phyloP scores from a whole-genome alignment of 2,113 vertebrate species.

The Megalops atlanticus region DNA sequence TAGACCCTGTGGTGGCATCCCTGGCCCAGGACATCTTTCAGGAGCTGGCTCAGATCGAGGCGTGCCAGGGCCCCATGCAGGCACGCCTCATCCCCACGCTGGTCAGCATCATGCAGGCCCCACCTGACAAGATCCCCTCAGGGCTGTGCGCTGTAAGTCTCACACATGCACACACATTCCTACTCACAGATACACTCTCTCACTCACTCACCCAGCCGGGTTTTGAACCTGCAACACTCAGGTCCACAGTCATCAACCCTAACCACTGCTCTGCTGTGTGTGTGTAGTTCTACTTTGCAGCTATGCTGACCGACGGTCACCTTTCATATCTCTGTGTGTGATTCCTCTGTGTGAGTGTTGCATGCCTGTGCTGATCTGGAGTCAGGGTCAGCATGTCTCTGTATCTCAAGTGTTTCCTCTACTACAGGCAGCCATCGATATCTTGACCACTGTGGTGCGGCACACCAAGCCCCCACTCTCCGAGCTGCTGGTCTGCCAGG shows the following conservation, averaged over 20 bases:
- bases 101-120: conserved; percentile 98
- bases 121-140: conserved; percentile 91
- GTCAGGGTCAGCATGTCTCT: too few relatives aligned
- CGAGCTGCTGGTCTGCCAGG: conserved; percentile 92
- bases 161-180: too few relatives aligned
- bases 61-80: conserved; percentile 95
- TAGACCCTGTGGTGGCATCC: conserved; percentile 95
- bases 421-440: conserved; percentile 90
- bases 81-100: conserved; percentile 95
- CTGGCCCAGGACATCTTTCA: conserved; percentile 98
- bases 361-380: too few relatives aligned
- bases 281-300: too few relatives aligned
- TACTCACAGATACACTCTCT: too few relatives aligned
- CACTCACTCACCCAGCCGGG: too few relatives aligned
- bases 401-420: too few relatives aligned
- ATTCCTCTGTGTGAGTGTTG: too few relatives aligned
- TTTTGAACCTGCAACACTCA: too few relatives aligned
- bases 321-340: not conserved
- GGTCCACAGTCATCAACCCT: too few relatives aligned
- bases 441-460: conserved; percentile 92
- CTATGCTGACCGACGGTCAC: too few relatives aligned
- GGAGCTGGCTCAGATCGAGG: conserved; percentile 93
- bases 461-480: conserved; percentile 91
- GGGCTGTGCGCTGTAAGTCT: conserved; percentile 93
- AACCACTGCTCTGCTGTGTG: not conserved